Evolutionary conservation across 2,888 invertebrate species (phyloP).

Genomic region (Nephrotoma flavescens): DNA sequence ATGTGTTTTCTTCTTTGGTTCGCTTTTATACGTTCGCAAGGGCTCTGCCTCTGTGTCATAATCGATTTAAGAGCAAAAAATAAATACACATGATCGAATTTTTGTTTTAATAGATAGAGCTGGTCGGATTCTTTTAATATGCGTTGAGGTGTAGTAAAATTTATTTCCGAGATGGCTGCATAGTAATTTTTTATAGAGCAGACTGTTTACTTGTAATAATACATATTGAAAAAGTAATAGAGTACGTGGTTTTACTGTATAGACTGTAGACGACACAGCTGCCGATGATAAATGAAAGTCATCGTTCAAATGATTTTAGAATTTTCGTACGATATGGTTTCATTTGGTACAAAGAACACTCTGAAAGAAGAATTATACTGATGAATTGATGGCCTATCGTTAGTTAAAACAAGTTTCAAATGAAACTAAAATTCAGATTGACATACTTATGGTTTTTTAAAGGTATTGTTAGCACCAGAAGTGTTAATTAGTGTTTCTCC

Average conservation of each 20-base stretch:
- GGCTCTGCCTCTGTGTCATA: neutral
- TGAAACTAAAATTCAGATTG: too few species aligned
- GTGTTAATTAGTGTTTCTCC: too few species aligned
- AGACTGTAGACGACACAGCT: too few species aligned
- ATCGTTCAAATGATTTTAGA: too few species aligned
- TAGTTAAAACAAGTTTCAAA: too few species aligned
- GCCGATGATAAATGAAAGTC: too few species aligned
- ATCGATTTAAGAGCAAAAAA: neutral
- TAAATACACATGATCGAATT: neutral
- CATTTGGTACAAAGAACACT: too few species aligned
- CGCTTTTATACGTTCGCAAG: neutral
- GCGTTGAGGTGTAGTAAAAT: neutral
- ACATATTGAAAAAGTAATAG: neutral
- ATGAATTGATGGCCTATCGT: too few species aligned
- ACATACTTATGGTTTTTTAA: too few species aligned
- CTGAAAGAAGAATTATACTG: too few species aligned
- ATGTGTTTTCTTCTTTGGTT: neutral
- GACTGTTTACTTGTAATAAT: neutral
- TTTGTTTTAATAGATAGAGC: neutral
- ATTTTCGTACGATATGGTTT: too few species aligned
- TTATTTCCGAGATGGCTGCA: neutral
- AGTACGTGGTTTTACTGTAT: neutral
- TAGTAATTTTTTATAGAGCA: neutral
- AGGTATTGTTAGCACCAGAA: too few species aligned
- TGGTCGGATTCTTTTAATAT: neutral